These are phyloP conservation scores for Horisme vitalbata DNA, from an alignment of 2,888 invertebrate genomes.

Conservation along the genomic window DNA sequence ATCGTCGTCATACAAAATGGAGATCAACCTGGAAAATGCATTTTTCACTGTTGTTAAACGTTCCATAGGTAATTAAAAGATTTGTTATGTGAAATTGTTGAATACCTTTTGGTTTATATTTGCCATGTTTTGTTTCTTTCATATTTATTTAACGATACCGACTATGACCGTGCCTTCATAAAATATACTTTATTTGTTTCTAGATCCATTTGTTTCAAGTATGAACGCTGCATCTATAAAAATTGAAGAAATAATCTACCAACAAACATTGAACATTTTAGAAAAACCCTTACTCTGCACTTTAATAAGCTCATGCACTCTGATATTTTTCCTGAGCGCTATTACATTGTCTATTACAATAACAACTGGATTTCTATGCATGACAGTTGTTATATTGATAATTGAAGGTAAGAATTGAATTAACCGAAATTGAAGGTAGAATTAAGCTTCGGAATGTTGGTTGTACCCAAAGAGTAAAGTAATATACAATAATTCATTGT, in stretches of 20 bases:
- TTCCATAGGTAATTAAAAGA: conserved; percentile 46
- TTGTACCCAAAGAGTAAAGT: too few species aligned
- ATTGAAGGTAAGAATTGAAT: conserved; percentile 51
- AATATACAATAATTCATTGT: too few species aligned
- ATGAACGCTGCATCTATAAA: conserved; percentile 26
- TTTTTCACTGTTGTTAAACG: conserved; percentile 48
- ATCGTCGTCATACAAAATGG: conserved; percentile 45
- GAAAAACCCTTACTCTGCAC: conserved; percentile 50
- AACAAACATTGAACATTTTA: conserved; percentile 28
- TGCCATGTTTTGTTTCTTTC: too few species aligned
- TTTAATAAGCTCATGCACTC: conserved; percentile 34
- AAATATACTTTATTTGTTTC: neutral
- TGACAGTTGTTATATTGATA: conserved; percentile 43
- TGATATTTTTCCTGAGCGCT: conserved; percentile 32
- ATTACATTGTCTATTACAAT: conserved; percentile 39
- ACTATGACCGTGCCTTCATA: neutral
- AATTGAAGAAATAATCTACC: conserved; percentile 15
- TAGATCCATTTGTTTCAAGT: conserved; percentile 36
- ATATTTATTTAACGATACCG: too few species aligned
- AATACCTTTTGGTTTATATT: too few species aligned
- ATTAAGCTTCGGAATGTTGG: too few species aligned
- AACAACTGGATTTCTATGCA: conserved; percentile 39
- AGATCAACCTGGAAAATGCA: conserved; percentile 57
- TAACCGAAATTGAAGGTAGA: neutral
- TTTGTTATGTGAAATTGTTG: too few species aligned